Percentiles rank a stretch among this genome's conserved stretches.
phyloP scores from a whole-genome alignment of 2,113 vertebrate genomes.

The Leucosticte australis region DNA sequence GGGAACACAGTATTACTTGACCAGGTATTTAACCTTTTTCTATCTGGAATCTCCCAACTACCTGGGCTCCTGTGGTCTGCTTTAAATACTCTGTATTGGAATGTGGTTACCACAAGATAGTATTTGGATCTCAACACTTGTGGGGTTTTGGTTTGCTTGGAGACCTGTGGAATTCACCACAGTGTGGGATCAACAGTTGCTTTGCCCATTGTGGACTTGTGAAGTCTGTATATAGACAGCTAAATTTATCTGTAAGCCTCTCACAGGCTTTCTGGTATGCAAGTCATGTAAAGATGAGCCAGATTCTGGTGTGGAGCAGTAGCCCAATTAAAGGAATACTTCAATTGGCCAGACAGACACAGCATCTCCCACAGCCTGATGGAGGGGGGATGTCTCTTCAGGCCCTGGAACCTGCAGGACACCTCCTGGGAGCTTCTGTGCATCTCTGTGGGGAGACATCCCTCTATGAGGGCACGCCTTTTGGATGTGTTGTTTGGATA shows the following conservation, averaged over 20 bases:
- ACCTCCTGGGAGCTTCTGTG: not conserved
- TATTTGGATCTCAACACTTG: not conserved
- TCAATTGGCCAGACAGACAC: not conserved
- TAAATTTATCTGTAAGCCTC: slow-evolving; percentile 40
- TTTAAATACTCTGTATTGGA: not conserved
- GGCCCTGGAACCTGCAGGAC: not conserved
- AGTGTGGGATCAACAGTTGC: not conserved
- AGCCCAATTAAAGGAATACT: not conserved
- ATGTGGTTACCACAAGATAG: not conserved
- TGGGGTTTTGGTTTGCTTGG: not conserved
- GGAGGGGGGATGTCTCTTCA: not conserved
- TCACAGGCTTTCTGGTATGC: not conserved
- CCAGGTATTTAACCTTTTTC: not conserved
- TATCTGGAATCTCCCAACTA: not conserved
- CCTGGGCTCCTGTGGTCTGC: not conserved
- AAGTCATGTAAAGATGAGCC: not conserved
- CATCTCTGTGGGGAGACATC: accelerated
- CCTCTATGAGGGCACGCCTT: not conserved
- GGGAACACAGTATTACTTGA: not conserved
- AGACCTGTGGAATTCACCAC: not conserved
- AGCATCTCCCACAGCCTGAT: not conserved
- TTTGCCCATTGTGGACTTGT: not conserved
- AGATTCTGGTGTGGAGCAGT: not conserved
- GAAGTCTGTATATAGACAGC: slow-evolving; percentile 23
- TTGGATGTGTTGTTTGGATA: not conserved